These are phyloP conservation scores for Steatornis caripensis DNA, from an alignment of 2,113 vertebrate species.

Conservation along the genomic window DNA sequence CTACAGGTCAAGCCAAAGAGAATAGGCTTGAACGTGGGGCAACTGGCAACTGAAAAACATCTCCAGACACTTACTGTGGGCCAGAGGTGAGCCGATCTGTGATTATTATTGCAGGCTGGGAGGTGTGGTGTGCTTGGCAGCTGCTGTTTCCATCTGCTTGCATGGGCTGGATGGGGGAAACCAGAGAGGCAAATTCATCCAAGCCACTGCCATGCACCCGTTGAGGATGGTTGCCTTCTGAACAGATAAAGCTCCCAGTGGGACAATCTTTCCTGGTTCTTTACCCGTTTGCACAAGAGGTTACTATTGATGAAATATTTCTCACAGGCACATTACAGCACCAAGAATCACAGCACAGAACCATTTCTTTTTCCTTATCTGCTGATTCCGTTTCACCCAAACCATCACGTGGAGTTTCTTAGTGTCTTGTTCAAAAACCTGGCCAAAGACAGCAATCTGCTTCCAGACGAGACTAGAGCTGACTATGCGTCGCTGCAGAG, in stretches of 20 bases:
- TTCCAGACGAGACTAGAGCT: background rate
- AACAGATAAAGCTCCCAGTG: background rate
- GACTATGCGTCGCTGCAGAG: background rate
- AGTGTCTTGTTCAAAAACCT: background rate
- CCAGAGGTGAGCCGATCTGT: slow-evolving; percentile 31
- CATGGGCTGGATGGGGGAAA: background rate
- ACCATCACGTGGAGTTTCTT: background rate
- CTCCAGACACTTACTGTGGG: background rate
- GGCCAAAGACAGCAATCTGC: background rate
- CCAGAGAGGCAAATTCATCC: background rate
- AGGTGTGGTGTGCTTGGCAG: background rate
- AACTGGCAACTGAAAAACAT: background rate
- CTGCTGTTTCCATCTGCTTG: background rate
- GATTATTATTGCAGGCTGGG: slow-evolving; percentile 24
- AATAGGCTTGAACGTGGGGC: background rate
- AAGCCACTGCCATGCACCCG: background rate
- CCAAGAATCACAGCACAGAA: background rate
- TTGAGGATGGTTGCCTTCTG: fast-evolving
- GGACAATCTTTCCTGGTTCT: background rate
- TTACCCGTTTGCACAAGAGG: background rate
- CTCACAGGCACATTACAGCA: background rate
- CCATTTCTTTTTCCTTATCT: background rate
- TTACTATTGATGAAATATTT: background rate
- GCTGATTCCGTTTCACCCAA: background rate
- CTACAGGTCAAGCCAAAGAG: background rate